phyloP scores from a whole-genome alignment of 2,113 vertebrate genomes.

The Podarcis raffonei region DNA sequence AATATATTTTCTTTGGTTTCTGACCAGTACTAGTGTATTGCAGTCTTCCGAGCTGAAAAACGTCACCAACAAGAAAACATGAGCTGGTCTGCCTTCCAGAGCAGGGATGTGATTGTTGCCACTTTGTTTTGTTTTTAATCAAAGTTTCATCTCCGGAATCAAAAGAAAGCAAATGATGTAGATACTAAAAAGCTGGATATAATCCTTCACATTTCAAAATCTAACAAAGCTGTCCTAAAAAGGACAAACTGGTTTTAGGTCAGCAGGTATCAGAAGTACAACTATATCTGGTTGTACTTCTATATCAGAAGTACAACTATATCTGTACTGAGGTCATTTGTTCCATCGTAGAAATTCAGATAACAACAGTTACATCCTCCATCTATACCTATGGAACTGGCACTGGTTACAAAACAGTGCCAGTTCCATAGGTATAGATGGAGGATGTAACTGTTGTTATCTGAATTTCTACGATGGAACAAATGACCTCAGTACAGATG shows the following conservation, averaged over 20 bases:
- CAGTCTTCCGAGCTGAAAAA: conserved; percentile 55
- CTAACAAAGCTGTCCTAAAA: not conserved
- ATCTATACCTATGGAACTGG: too few relatives aligned
- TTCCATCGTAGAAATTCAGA: too few relatives aligned
- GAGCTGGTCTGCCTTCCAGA: conserved; percentile 5
- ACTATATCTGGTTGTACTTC: not conserved
- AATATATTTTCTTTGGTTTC: conserved; percentile 60
- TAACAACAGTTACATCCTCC: too few relatives aligned
- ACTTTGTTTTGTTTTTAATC: too few relatives aligned
- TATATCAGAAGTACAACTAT: too few relatives aligned
- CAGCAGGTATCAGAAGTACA: not conserved
- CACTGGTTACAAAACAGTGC: not conserved
- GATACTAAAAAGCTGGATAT: not conserved
- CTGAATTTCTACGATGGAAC: not conserved
- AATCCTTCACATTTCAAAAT: not conserved
- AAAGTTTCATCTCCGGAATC: not conserved
- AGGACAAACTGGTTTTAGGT: not conserved
- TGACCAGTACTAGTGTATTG: conserved; percentile 60
- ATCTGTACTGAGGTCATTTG: too few relatives aligned
- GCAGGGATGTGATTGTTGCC: not conserved
- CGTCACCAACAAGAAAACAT: conserved; percentile 52
- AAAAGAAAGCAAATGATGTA: not conserved
- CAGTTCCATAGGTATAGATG: too few relatives aligned
- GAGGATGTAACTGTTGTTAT: not conserved
- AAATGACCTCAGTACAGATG: rapidly evolving